Percentiles rank a stretch among this genome's conserved stretches.
phyloP scores from a whole-genome alignment of 2,113 vertebrate species.

The Poeciliopsis retropinna region DNA sequence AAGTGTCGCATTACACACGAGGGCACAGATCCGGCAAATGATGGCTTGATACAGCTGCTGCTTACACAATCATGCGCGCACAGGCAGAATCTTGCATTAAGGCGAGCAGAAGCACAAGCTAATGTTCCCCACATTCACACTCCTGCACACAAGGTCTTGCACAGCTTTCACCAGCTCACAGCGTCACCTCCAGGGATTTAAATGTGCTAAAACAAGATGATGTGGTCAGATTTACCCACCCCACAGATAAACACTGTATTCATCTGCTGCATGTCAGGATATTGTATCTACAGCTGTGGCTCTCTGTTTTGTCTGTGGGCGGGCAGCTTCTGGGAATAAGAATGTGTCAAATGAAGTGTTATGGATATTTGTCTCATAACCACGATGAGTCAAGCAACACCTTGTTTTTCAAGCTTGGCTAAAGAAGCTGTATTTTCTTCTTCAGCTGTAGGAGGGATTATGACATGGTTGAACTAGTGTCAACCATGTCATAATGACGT shows the following conservation, averaged over 20 bases:
- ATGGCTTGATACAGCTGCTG: slow-evolving; percentile 27
- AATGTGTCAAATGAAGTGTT: slow-evolving; percentile 54
- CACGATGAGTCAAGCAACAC: slow-evolving; percentile 58
- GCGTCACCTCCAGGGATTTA: slow-evolving; percentile 19
- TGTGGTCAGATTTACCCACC: slow-evolving; percentile 25
- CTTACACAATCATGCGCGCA: not conserved
- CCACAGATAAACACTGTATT: not conserved
- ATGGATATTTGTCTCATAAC: slow-evolving; percentile 61
- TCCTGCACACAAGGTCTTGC: slow-evolving; percentile 18
- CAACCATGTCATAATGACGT: slow-evolving; percentile 15
- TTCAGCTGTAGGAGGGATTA: slow-evolving; percentile 52
- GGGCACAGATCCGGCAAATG: slow-evolving; percentile 14
- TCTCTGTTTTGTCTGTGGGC: slow-evolving; percentile 43
- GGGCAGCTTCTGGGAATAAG: slow-evolving; percentile 43
- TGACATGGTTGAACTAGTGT: slow-evolving; percentile 27
- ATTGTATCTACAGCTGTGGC: slow-evolving; percentile 25
- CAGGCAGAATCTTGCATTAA: slow-evolving; percentile 1
- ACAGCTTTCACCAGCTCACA: slow-evolving; percentile 33
- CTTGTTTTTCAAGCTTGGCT: slow-evolving; percentile 44
- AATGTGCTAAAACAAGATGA: slow-evolving; percentile 27
- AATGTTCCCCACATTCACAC: slow-evolving; percentile 23
- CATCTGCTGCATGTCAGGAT: slow-evolving; percentile 14
- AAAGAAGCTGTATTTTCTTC: slow-evolving; percentile 37
- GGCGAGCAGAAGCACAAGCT: not conserved
- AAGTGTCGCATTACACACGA: slow-evolving; percentile 9